Percentiles rank a stretch among this genome's conserved stretches.
Evolutionary conservation across 1,140 invertebrate genomes (phyloP).

Genomic region (Macrobrachium nipponense): DNA sequence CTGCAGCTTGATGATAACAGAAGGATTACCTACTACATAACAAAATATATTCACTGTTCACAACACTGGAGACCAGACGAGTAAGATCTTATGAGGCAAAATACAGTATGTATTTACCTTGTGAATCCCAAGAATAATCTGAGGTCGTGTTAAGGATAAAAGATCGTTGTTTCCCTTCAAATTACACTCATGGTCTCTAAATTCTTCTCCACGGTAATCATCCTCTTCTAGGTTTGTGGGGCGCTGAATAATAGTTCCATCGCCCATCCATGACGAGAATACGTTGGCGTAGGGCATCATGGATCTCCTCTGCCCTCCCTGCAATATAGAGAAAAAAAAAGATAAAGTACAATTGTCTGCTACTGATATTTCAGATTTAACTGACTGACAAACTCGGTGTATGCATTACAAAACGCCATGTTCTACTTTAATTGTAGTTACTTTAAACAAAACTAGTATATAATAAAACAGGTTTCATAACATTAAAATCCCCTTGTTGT

Average conservation of each 20-base stretch:
- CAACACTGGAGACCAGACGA: too few species aligned
- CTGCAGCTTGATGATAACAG: too few species aligned
- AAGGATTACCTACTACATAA: too few species aligned
- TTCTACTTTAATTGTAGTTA: too few species aligned
- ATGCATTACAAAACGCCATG: too few species aligned
- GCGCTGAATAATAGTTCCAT: constrained; percentile 78
- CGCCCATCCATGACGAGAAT: constrained; percentile 76
- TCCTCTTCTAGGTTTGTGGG: constrained; percentile 72
- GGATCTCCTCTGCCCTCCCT: constrained; percentile 63
- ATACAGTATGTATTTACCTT: constrained; percentile 42
- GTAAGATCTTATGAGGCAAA: too few species aligned
- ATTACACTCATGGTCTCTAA: constrained; percentile 70
- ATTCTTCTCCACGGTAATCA: constrained; percentile 72
- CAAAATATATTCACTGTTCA: too few species aligned
- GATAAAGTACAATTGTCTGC: neutral
- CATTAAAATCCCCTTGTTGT: too few species aligned
- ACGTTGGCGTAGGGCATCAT: constrained; percentile 66
- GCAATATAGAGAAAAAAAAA: neutral
- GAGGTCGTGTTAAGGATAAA: constrained; percentile 70
- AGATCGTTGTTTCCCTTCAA: constrained; percentile 77
- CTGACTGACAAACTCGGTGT: too few species aligned
- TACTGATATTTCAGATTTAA: too few species aligned
- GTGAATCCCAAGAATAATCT: constrained; percentile 62
- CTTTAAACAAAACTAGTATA: too few species aligned
- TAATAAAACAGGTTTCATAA: too few species aligned